Conservation (phyloP, 2,797 vertebrate species). For the Sitta carolinensis region DNA sequence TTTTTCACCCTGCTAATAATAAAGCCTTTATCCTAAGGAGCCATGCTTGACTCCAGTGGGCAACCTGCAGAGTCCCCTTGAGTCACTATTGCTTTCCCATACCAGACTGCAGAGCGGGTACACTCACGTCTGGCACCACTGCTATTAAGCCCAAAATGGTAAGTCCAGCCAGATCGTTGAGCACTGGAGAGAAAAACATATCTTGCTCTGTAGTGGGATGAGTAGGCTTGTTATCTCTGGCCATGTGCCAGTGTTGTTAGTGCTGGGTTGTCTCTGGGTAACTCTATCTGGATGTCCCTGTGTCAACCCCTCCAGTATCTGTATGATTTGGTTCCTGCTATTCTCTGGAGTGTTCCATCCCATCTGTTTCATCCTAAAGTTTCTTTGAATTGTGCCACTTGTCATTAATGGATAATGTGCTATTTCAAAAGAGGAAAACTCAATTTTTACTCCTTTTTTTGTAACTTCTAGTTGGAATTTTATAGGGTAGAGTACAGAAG, state of each 20-base stretch:
- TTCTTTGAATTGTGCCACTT: background rate
- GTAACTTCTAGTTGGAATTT: background rate
- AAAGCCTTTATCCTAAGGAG: background rate
- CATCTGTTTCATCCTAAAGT: background rate
- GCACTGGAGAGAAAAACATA: background rate
- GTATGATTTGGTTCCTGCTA: background rate
- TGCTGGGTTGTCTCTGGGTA: background rate
- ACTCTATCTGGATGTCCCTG: background rate
- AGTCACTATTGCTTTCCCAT: background rate
- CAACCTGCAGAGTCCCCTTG: background rate
- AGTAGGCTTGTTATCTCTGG: background rate
- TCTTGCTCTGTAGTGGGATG: background rate
- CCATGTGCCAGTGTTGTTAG: background rate
- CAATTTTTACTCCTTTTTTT: background rate
- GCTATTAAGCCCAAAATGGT: background rate
- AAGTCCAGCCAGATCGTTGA: background rate
- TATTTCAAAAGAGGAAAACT: background rate
- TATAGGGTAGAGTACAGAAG: background rate
- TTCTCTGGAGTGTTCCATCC: background rate
- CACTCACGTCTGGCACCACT: fast-evolving
- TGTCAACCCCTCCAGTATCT: background rate
- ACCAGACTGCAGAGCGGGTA: background rate
- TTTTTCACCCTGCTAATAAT: background rate
- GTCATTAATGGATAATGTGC: background rate
- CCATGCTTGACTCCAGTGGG: background rate